phyloP scores from a whole-genome alignment of 2,113 vertebrate genomes.

The Phyllopteryx taeniolatus region DNA sequence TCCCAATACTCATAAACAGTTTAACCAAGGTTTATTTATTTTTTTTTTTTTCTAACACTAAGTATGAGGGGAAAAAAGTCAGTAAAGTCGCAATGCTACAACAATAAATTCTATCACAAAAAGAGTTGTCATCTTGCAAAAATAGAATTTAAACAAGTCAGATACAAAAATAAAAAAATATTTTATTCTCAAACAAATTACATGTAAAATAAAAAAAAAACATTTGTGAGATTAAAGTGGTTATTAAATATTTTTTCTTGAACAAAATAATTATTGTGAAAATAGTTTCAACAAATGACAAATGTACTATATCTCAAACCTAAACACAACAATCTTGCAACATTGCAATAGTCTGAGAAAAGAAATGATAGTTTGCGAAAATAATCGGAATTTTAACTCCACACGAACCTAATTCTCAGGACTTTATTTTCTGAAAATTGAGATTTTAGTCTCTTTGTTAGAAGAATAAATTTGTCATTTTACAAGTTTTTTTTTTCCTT shows the following conservation, averaged over 20 bases:
- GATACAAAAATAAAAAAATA: no score
- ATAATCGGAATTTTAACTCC: not conserved
- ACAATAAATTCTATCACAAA: not conserved
- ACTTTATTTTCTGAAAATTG: no score
- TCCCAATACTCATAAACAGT: not conserved
- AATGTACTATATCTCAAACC: no score
- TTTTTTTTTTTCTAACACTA: not conserved
- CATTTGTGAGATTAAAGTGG: not conserved
- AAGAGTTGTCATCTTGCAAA: not conserved
- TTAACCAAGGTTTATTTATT: not conserved
- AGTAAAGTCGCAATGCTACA: not conserved
- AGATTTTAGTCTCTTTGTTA: no score
- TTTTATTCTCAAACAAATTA: no score
- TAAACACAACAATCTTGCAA: no score
- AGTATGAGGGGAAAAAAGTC: no score
- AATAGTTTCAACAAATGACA: not conserved
- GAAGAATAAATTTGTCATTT: no score
- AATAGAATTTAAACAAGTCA: not conserved
- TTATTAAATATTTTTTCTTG: no score
- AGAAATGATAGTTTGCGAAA: not conserved
- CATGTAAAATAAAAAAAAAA: not conserved
- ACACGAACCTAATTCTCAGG: not conserved
- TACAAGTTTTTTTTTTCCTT: no score
- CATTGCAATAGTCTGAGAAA: not conserved
- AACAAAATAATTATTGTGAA: not conserved